Conservation (phyloP, 1,140 invertebrate species). For the Oscheius sp. region DNA sequence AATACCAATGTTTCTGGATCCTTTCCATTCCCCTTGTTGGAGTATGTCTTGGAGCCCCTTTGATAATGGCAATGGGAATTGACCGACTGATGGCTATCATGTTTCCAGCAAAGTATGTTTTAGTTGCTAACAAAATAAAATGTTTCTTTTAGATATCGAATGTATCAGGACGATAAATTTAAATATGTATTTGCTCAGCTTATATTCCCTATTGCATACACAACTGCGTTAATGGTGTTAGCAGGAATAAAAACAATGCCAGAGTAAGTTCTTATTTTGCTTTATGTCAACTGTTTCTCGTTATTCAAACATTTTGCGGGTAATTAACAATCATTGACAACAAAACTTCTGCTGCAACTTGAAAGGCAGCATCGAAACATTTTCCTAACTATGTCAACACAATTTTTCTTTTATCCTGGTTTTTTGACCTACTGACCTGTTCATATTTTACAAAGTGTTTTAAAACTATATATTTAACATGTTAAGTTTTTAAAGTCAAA, state of each 20-base stretch:
- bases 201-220: constrained; percentile 14
- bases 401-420: too few species aligned
- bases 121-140: neutral
- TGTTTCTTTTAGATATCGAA: constrained; percentile 18
- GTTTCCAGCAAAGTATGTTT: constrained; percentile 14
- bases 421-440: too few species aligned
- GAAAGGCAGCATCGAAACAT: too few species aligned
- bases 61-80: constrained; percentile 23
- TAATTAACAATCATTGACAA: too few species aligned
- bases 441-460: too few species aligned
- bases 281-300: neutral
- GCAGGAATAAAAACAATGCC: neutral
- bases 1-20: constrained; percentile 13
- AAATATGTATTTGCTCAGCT: neutral
- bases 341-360: too few species aligned
- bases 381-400: too few species aligned
- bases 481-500: too few species aligned
- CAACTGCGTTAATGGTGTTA: neutral
- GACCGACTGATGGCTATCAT: constrained; percentile 15
- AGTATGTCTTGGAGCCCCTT: neutral
- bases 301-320: neutral
- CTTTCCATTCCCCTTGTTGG: constrained; percentile 11
- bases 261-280: neutral
- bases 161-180: constrained; percentile 14
- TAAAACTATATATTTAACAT: too few species aligned